Base-by-base conservation (phyloP, 2,888 invertebrate species). In the Vesta saturnalis region DNA sequence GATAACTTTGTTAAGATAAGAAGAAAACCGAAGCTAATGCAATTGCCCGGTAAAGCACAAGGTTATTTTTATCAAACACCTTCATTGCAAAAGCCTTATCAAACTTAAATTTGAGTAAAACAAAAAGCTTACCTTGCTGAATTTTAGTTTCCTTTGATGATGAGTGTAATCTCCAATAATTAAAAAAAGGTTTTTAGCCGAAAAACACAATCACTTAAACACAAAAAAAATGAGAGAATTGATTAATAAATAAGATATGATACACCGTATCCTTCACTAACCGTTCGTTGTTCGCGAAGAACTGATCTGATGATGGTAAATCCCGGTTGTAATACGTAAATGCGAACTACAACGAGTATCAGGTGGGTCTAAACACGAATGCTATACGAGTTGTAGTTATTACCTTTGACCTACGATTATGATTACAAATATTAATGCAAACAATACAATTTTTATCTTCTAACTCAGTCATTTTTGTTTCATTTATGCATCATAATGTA, bases 301-400 rank as follows among this genome's bases (percentile, higher is more conserved):
- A 80, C 79, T 79, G 78, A n/a, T n/a, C n/a, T n/a, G n/a, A n/a
- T n/a, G n/a, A 79, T 77, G 76, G 77, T 76, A 70, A 72, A 72
- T 68, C 71, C 71, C 54, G 64, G 72, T 66, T 65, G n/a, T 39
- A 39, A 39, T 39, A 39, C 39, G 39, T 63, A 60, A 68, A 30
- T 54, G 57, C 57, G 69, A 65, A 43, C 46, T 63, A 60, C 46
- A 30, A 43, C 46, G 56, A 54, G 64, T 65, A 62, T 62, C 72
- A 72, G 69, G 72, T 72, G 64, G 67, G 64, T 67, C 69, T 67
- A 60, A 56, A 58, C 56, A 54, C 68, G 60, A 68, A 56, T 55
- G 59, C 57, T 49, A 21, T 60, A 46, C 60, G 65, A 72, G 69
- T 30, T 62, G 30, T 39, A 49, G 18, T 64, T 23, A 58, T 58